These are phyloP conservation scores for Marmota flaviventris DNA, from an alignment of 2,113 vertebrate species.

Conservation along the genomic window DNA sequence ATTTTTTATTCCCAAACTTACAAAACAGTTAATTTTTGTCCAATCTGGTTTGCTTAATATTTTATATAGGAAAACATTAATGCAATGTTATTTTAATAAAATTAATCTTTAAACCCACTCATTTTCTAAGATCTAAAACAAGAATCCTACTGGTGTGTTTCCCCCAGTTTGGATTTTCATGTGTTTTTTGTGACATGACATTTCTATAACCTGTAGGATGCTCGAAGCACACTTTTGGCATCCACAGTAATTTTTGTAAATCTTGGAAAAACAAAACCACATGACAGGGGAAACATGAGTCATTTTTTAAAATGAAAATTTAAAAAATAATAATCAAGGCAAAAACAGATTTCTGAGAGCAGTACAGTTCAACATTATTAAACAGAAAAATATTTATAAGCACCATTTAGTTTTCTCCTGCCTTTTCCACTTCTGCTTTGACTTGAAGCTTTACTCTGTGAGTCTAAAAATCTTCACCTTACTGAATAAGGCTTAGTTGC, in stretches of 20 bases:
- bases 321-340: neutral
- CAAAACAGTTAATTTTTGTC: neutral
- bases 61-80: neutral
- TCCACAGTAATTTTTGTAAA: neutral
- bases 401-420: constrained; percentile 15
- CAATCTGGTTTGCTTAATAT: neutral
- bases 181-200: neutral
- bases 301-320: neutral
- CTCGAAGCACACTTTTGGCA: neutral
- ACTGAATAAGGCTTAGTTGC: constrained; percentile 55
- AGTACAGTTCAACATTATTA: neutral
- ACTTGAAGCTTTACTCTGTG: constrained; percentile 27
- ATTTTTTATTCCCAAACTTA: neutral
- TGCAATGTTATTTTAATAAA: constrained; percentile 2
- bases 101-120: neutral
- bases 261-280: neutral
- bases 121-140: neutral
- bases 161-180: neutral
- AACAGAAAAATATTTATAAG: neutral
- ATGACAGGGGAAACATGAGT: neutral
- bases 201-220: neutral
- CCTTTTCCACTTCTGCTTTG: neutral
- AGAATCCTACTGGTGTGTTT: neutral
- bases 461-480: constrained; percentile 23
- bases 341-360: neutral